Conservation (phyloP, 2,797 vertebrate genomes). For the Gymnoscopelus braueri region DNA sequence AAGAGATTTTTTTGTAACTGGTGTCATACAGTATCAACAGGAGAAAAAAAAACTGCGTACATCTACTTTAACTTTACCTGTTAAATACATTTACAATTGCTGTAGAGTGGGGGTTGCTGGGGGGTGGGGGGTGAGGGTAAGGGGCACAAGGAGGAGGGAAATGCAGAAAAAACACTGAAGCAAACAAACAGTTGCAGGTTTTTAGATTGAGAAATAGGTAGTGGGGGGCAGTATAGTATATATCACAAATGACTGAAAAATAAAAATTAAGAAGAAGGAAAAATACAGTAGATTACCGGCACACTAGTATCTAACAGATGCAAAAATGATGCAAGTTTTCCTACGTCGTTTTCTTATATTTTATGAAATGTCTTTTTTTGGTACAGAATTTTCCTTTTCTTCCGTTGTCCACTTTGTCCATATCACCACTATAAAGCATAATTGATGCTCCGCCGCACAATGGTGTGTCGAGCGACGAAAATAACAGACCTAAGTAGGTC, state of each 20-base stretch:
- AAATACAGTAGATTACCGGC: constrained; percentile 70
- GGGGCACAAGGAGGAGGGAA: constrained; percentile 64
- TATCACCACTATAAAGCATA: constrained; percentile 75
- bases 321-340: constrained; percentile 54
- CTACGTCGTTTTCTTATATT: constrained; percentile 52
- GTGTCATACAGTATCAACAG: constrained; percentile 80
- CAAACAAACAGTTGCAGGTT: constrained; percentile 77
- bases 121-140: constrained; percentile 55
- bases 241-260: constrained; percentile 81
- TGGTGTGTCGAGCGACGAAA: no score
- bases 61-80: constrained; percentile 87
- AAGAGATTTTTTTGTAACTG: constrained; percentile 68
- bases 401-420: constrained; percentile 46
- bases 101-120: constrained; percentile 61
- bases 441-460: constrained; percentile 1
- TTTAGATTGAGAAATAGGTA: constrained; percentile 57
- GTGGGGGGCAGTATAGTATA: constrained; percentile 49
- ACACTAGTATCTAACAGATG: constrained; percentile 72
- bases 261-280: constrained; percentile 45
- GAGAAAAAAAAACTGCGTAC: constrained; percentile 83
- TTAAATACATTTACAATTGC: constrained; percentile 87
- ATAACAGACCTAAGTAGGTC: no score
- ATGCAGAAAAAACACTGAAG: constrained; percentile 85
- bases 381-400: constrained; percentile 34
- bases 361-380: constrained; percentile 49